Percentiles rank a stretch among this genome's conserved stretches.
phyloP scores from a whole-genome alignment of 2,888 invertebrate genomes.

The Zelleria hepariella region DNA sequence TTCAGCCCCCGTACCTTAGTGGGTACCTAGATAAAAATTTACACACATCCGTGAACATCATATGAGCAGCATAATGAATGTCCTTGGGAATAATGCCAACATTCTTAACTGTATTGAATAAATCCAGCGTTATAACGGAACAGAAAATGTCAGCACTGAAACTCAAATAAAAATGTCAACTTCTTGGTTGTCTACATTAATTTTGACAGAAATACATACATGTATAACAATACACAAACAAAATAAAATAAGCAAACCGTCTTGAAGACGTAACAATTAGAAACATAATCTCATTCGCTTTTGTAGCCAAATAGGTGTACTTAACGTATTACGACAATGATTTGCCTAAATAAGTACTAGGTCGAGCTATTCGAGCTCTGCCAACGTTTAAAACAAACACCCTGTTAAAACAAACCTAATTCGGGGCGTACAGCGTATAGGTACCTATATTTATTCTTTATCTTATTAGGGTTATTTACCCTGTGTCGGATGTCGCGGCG shows the following conservation, averaged over 20 bases:
- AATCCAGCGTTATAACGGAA: no score
- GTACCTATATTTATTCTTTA: slow-evolving; percentile 1
- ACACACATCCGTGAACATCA: no score
- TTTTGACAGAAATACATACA: no score
- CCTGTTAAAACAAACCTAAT: not conserved
- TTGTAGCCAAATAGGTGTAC: not conserved
- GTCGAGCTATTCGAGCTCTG: not conserved
- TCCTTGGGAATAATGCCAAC: no score
- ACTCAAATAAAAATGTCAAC: no score
- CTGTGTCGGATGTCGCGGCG: not conserved
- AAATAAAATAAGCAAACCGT: not conserved
- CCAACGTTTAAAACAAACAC: slow-evolving; percentile 1
- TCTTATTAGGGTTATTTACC: not conserved
- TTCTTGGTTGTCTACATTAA: no score
- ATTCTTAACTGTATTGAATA: no score
- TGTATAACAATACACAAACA: no score
- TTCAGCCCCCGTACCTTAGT: no score
- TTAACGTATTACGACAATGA: not conserved
- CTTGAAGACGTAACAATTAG: not conserved
- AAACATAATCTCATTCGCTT: not conserved
- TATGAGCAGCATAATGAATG: no score
- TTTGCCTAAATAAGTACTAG: not conserved
- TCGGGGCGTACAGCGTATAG: not conserved
- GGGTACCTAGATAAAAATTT: no score
- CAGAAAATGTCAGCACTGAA: no score